Percentiles rank a stretch among this genome's conserved stretches.
Evolutionary conservation across 2,888 invertebrate species (phyloP).

Genomic region (Pediacus dermestoides): DNA sequence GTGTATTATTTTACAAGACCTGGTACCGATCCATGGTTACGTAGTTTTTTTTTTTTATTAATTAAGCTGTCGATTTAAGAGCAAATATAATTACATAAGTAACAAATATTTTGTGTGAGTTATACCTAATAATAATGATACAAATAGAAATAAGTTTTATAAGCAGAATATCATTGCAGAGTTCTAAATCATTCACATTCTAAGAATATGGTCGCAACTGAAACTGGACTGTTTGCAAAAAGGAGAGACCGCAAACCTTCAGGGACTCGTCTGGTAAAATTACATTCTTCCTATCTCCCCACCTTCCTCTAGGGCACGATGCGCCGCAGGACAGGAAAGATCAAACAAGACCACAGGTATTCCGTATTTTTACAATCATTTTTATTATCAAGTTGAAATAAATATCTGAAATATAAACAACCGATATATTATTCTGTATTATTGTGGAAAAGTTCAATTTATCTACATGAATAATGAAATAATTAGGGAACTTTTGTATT

Average conservation of each 20-base stretch:
- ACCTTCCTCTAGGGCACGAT: slow-evolving; percentile 29
- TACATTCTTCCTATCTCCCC: slow-evolving; percentile 48
- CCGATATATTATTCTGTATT: background rate
- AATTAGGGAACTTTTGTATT: too few relatives aligned
- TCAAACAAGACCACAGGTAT: slow-evolving; percentile 14
- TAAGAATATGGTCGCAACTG: slow-evolving; percentile 35
- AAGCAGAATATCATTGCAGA: too few relatives aligned
- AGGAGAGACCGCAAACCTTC: slow-evolving; percentile 46
- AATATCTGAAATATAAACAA: background rate
- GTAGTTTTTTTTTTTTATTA: too few relatives aligned
- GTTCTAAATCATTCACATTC: slow-evolving; percentile 39
- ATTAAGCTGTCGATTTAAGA: too few relatives aligned
- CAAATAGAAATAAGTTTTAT: too few relatives aligned
- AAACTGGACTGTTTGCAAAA: slow-evolving; percentile 46
- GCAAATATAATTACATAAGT: too few relatives aligned
- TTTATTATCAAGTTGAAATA: slow-evolving; percentile 13
- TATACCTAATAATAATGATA: too few relatives aligned
- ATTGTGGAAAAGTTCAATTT: too few relatives aligned
- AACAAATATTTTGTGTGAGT: too few relatives aligned
- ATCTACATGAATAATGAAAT: too few relatives aligned
- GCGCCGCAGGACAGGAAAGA: slow-evolving; percentile 11
- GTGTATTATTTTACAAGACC: too few relatives aligned
- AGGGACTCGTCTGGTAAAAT: slow-evolving; percentile 49
- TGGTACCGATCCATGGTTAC: too few relatives aligned
- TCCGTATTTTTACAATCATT: slow-evolving; percentile 12